Conservation (phyloP, 2,113 vertebrate genomes). For the Cariama cristata region DNA sequence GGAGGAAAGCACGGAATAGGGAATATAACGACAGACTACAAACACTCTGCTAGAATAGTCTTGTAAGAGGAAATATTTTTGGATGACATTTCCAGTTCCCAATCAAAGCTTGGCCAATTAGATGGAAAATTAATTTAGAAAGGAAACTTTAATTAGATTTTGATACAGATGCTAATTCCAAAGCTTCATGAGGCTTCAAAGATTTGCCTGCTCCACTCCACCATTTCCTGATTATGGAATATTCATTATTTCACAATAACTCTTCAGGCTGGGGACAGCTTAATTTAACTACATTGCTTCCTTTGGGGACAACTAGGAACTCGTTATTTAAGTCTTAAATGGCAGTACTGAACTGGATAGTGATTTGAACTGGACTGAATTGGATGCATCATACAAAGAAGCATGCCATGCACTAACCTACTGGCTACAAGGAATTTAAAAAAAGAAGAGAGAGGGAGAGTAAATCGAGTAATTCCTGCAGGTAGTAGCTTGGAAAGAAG, state of each 20-base stretch:
- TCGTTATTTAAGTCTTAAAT: background rate
- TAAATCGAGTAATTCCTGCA: background rate
- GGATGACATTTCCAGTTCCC: constrained; percentile 37
- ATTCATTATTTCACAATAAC: constrained; percentile 23
- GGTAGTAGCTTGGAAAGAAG: background rate
- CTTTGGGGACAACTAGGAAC: background rate
- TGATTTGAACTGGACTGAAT: background rate
- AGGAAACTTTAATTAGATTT: constrained; percentile 40
- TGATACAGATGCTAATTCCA: background rate
- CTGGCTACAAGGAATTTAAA: background rate
- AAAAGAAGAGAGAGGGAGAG: background rate
- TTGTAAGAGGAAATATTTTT: constrained; percentile 32
- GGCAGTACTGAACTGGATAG: background rate
- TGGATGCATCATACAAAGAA: background rate
- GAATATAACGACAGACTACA: background rate
- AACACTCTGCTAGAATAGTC: background rate
- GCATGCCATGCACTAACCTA: background rate
- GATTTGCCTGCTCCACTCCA: background rate
- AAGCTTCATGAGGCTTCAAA: background rate
- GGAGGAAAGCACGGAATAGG: background rate
- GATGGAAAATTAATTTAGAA: constrained; percentile 37
- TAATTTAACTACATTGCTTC: constrained; percentile 17
- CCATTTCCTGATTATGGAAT: constrained; percentile 28
- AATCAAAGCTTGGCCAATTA: constrained; percentile 51
- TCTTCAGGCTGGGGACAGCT: background rate